A percentile compares a stretch with the other conserved stretches of the same genome.
Evolutionary conservation across 2,797 vertebrate species (phyloP).

Genomic region (Pseudopleuronectes americanus): DNA sequence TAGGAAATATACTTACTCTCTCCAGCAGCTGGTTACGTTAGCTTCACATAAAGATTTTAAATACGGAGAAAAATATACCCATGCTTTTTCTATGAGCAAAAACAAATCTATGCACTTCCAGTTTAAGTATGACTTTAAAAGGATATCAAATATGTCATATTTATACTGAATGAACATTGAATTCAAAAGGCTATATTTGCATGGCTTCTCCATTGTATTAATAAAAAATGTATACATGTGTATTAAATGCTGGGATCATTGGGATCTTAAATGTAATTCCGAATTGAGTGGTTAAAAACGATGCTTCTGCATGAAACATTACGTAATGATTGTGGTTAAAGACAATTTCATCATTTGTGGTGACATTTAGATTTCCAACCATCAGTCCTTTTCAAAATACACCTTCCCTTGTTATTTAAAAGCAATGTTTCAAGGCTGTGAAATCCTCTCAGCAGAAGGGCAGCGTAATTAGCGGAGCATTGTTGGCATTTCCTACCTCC

Average conservation of each 20-base stretch:
- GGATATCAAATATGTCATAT: neutral
- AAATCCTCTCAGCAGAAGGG: slow-evolving; percentile 39
- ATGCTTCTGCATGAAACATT: too few species aligned
- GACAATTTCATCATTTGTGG: neutral
- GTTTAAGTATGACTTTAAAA: neutral
- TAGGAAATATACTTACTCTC: too few species aligned
- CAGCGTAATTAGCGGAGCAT: slow-evolving; percentile 58
- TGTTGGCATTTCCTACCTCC: slow-evolving; percentile 87
- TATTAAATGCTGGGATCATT: neutral
- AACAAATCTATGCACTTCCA: neutral
- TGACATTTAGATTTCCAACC: neutral
- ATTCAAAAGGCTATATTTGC: neutral
- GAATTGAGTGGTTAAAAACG: too few species aligned
- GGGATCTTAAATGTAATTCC: neutral
- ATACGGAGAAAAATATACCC: too few species aligned
- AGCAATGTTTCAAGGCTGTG: slow-evolving; percentile 36
- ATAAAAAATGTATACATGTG: neutral
- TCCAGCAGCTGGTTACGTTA: too few species aligned
- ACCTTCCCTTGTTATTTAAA: slow-evolving; percentile 4
- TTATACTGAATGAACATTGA: neutral
- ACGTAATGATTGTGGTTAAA: neutral
- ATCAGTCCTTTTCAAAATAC: neutral
- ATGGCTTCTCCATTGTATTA: neutral
- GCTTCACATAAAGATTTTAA: too few species aligned
- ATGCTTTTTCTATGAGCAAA: too few species aligned